Base-by-base conservation (phyloP, 2,113 vertebrate genomes). In the Nycticorax nycticorax region DNA sequence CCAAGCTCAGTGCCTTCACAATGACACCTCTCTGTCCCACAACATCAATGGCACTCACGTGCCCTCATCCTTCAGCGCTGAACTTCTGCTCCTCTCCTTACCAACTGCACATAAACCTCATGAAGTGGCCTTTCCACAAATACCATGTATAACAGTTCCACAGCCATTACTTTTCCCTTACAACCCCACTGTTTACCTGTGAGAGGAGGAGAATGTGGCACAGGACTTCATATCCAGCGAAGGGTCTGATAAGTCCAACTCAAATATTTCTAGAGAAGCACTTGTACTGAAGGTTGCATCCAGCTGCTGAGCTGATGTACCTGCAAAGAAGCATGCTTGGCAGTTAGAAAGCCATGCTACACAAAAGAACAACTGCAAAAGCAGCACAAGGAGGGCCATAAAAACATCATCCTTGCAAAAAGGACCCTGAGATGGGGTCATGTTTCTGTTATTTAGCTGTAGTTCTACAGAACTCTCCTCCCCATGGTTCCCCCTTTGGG, bases 271-370 rank as follows among this genome's bases (percentile, higher is more conserved):
- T 85, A 99, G 90, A 24, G 99, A 99, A 85, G 99, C 99, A 94
- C 56, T 99, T 81, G 99, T 99, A 95, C 99, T 99, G 97, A 99
- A 99, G 52, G 99, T 99, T 76, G 99, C 99, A 97, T 99, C 99
- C 64, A 99, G 97, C 88, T 99, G 99, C 95, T 99, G 99, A 89
- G 99, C 99, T 88, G 99, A 99, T 20, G 99, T 99, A 91, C 99
- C 99, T 99, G 94, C 4, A 45, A 28, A 94, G 73, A 97, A 95
- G 64, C 9, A 45, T 0, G 6, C 12, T 27, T 16, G 15, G 14
- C 52, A 93, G 23, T 87, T 19, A 71, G 35, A 94, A 73, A 24
- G 75, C 17, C 21, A 64, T 0, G 3, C 68, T 2, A 75, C 12
- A 55, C 22, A 48, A 7, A 71, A 64, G 2, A 93, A n/a, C 19